Evolutionary conservation across 2,113 vertebrate genomes (phyloP), one percentile per base, ranked within the genome.

Genomic region (Argyrosomus japonicus): DNA sequence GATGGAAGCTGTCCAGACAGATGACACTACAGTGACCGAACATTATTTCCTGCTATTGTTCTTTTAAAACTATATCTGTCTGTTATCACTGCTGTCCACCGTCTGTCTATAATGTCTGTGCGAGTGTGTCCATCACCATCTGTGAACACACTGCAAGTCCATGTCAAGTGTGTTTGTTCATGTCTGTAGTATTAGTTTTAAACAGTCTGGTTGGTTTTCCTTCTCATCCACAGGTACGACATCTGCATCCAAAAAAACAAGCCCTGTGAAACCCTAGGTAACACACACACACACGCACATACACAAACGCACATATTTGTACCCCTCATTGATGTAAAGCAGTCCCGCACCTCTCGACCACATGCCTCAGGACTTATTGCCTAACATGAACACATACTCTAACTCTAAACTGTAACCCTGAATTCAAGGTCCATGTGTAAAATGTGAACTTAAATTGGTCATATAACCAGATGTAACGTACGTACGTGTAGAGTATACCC

Each of bases 221-320:
- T 80, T 90, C 74, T 53, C 60, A 18, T 77, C 84, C 73, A 27
- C 94, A 99, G 98, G 91, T 99, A 99, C 0, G 98, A 99, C 95
- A 99, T 99, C 82, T 99, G 98, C 95, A 99, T 99, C 94, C 99
- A 99, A 93, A 99, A 99, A 96, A 99, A 99, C 91, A 99, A 99
- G 79, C 98, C 98, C 0, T 99, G 98, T 10, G 98, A 98, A 92
- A 99, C 98, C 0, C 88, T 99, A 93, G 98, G 98, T 99, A 97
- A 93, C 25, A 65, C 76, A 68, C 76, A 47, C 58, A 48, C 72
- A 73, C 53, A 69, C 56, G 54, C 68, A 62, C 56, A 76, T 45
- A 56, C 74, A 75, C 75, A 71, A 68, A 68, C 60, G 57, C 68
- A 70, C 60, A 40, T 11, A 58, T 51, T 43, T 45, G 58, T 40